These are phyloP conservation scores for Sebastes taczanowskii DNA, from an alignment of 2,797 vertebrate genomes.

Conservation along the genomic window DNA sequence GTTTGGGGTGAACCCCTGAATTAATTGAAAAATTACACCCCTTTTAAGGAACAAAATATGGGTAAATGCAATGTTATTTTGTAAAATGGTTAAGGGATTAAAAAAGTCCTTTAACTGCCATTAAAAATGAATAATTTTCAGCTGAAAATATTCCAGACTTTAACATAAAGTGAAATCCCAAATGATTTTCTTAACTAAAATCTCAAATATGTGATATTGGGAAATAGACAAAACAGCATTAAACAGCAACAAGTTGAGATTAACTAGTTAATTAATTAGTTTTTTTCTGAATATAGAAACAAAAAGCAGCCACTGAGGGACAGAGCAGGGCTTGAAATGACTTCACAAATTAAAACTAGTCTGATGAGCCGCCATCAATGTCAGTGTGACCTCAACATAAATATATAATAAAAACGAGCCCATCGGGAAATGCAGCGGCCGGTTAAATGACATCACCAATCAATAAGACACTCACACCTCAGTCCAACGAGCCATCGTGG, in stretches of 20 bases:
- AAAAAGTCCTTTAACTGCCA: neutral
- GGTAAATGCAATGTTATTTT: neutral
- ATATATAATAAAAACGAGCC: constrained; percentile 20
- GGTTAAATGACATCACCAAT: constrained; percentile 39
- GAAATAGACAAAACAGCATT: neutral
- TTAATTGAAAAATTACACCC: neutral
- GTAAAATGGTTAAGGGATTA: neutral
- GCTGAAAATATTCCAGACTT: neutral
- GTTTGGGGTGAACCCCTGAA: neutral
- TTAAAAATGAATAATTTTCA: neutral
- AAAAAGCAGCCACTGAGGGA: neutral
- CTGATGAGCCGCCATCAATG: neutral
- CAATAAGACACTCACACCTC: constrained; percentile 47
- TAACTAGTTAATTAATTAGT: too few relatives aligned
- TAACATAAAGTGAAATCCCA: neutral
- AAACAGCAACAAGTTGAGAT: neutral
- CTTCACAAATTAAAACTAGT: neutral
- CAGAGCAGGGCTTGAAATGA: neutral
- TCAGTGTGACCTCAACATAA: constrained; percentile 4
- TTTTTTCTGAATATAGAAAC: neutral
- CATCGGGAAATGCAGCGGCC: neutral
- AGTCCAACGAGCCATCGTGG: constrained; percentile 33
- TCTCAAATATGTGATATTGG: neutral
- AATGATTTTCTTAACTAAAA: neutral
- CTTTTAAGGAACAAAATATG: neutral